A percentile compares a stretch with the other conserved stretches of the same genome.
phyloP scores from a whole-genome alignment of 1,140 invertebrate species.

The Kradibia gibbosae region DNA sequence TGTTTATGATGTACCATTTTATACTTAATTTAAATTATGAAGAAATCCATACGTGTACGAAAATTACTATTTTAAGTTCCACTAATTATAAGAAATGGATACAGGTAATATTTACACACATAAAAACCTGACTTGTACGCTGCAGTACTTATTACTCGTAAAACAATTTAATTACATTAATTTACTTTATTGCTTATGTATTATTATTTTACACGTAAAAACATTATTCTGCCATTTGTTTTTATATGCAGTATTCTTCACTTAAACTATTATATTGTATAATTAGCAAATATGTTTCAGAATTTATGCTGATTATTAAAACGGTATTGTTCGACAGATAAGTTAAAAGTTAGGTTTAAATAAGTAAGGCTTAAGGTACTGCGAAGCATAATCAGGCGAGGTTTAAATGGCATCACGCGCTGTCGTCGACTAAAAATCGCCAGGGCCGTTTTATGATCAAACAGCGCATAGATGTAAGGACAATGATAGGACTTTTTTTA shows the following conservation, averaged over 20 bases:
- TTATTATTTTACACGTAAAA: not conserved
- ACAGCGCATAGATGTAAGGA: too few relatives aligned
- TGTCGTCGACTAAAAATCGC: too few relatives aligned
- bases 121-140: not conserved
- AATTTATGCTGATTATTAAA: too few relatives aligned
- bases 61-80: not conserved
- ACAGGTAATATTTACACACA: not conserved
- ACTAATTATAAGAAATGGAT: not conserved
- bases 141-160: conserved; percentile 3
- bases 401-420: too few relatives aligned
- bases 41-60: not conserved
- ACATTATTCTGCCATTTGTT: too few relatives aligned
- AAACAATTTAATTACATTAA: conserved; percentile 16
- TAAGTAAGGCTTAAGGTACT: conserved; percentile 34
- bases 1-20: not conserved
- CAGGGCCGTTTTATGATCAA: too few relatives aligned
- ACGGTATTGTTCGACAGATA: too few relatives aligned
- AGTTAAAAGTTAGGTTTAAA: too few relatives aligned
- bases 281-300: too few relatives aligned
- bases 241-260: too few relatives aligned
- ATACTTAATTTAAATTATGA: not conserved
- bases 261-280: too few relatives aligned
- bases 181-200: not conserved
- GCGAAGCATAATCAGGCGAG: too few relatives aligned
- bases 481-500: conserved; percentile 2